A percentile compares a stretch with the other conserved stretches of the same genome.
Evolutionary conservation across 2,888 invertebrate genomes (phyloP).

Genomic region (Mycalesis mineus): DNA sequence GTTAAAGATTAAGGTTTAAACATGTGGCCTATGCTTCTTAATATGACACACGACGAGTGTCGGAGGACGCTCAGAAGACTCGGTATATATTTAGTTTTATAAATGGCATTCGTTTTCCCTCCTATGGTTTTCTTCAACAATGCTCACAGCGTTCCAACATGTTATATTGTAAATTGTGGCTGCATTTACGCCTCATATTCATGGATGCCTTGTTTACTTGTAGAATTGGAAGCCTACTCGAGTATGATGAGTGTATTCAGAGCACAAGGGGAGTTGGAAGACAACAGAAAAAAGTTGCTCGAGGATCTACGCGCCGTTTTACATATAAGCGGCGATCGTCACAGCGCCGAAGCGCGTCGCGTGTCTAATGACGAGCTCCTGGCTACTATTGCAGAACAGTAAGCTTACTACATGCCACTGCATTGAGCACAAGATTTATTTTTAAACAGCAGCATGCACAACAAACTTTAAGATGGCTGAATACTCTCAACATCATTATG

Average conservation of each 20-base stretch:
- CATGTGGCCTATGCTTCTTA: slow-evolving; percentile 84
- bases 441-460: slow-evolving; percentile 48
- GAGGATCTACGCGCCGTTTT: slow-evolving; percentile 88
- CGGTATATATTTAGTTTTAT: slow-evolving; percentile 81
- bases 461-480: slow-evolving; percentile 70
- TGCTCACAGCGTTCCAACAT: slow-evolving; percentile 40
- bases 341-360: slow-evolving; percentile 93
- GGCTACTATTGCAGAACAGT: slow-evolving; percentile 93
- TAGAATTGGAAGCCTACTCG: slow-evolving; percentile 95
- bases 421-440: slow-evolving; percentile 55
- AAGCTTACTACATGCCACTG: slow-evolving; percentile 61
- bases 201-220: slow-evolving; percentile 53
- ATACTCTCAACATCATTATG: slow-evolving; percentile 14
- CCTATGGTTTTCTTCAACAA: slow-evolving; percentile 66
- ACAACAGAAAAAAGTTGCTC: slow-evolving; percentile 89
- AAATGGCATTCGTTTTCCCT: slow-evolving; percentile 76
- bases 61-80: slow-evolving; percentile 91
- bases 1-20: slow-evolving; percentile 51
- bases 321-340: slow-evolving; percentile 93
- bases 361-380: slow-evolving; percentile 95
- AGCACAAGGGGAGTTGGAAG: slow-evolving; percentile 92
- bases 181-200: slow-evolving; percentile 32
- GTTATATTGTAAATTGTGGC: slow-evolving; percentile 36
- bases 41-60: slow-evolving; percentile 93
- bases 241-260: slow-evolving; percentile 92